Base-by-base conservation (phyloP, 2,113 vertebrate genomes). In the Chlorocebus sabaeus region DNA sequence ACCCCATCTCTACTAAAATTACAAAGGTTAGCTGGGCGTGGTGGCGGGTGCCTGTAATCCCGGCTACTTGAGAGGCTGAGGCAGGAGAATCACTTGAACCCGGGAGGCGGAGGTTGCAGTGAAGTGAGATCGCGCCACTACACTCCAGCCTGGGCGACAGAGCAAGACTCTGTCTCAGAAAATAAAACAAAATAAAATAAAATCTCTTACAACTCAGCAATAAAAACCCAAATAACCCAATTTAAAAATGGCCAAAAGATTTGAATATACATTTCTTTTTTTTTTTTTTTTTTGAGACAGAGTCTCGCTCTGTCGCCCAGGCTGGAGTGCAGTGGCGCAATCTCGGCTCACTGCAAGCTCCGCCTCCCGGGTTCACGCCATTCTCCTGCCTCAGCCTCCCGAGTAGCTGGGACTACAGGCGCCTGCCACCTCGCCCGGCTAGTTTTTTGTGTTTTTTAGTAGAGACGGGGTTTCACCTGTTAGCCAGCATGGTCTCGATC, bases 11-110 rank as follows among this genome's bases (percentile, higher is more conserved):
- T 70, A n/a, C 68, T 8, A 70, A 18, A 70, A 70, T 17, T 70
- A 70, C 7, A n/a, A n/a, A 72, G 38, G 9, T 38, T 72, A 38
- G 70, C 70, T 0, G 35, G n/a, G 70, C 9, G 0, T 23, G 17
- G n/a, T 72, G 35, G 18, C 0, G 0, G 0, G 0, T 0, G 18
- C n/a, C 18, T 22, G n/a, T 20, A 72, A 2, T 40, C n/a, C 35
- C 8, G 38, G 18, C 70, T 72, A 23, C 70, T 38, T 4, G 18
- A 20, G n/a, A 72, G 61, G 61, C 61, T 30, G 27, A 72, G 70
- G n/a, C 70, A 38, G 4, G n/a, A n/a, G 68, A 35, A n/a, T 70
- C 9, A 2, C 70, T 11, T 72, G 70, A 72, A n/a, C 70, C 70
- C 9, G 9, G 20, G 18, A 38, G 70, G 8, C 1, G 6, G 20